A percentile compares a stretch with the other conserved stretches of the same genome.
These are phyloP conservation scores for Ciona savignyi DNA, from an alignment of 23 tunicate genomes.

Conservation along the genomic window DNA sequence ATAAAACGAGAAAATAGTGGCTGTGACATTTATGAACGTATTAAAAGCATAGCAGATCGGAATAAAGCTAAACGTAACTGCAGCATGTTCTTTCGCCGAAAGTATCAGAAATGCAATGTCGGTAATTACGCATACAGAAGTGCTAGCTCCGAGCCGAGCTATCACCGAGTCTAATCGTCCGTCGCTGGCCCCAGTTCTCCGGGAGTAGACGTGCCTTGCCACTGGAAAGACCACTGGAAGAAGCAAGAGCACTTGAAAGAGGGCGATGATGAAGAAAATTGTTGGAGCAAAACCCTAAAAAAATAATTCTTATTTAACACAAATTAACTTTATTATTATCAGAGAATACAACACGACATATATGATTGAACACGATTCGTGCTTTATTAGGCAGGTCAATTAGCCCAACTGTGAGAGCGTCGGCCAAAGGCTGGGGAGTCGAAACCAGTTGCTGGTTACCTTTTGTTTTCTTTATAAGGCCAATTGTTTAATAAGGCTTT, in stretches of 20 bases:
- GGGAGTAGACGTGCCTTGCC: conserved; percentile 5
- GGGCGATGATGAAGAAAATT: conserved; percentile 8
- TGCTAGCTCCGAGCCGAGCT: conserved; percentile 10
- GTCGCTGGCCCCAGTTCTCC: conserved; percentile 3
- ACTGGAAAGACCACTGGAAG: conserved; percentile 16
- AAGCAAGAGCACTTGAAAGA: conserved; percentile 14
- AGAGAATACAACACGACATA: no score
- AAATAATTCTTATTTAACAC: no score
- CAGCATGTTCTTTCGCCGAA: neutral
- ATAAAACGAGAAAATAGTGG: conserved; percentile 30
- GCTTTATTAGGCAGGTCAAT: no score
- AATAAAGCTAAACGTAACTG: conserved; percentile 23
- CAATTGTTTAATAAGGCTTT: no score
- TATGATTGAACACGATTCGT: no score
- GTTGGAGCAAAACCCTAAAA: no score
- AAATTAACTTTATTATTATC: no score
- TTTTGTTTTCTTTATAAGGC: no score
- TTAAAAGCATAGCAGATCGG: conserved; percentile 49
- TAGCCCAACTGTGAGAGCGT: no score
- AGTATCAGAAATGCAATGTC: conserved; percentile 9
- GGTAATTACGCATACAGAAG: conserved; percentile 3
- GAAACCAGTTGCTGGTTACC: no score
- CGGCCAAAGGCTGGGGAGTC: no score
- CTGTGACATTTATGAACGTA: conserved; percentile 19
- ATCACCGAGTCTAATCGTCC: conserved; percentile 6